These are phyloP conservation scores for Sycon ciliatum DNA, from an alignment of 37 sponge, comb jelly and placozoan genomes.

Conservation along the genomic window DNA sequence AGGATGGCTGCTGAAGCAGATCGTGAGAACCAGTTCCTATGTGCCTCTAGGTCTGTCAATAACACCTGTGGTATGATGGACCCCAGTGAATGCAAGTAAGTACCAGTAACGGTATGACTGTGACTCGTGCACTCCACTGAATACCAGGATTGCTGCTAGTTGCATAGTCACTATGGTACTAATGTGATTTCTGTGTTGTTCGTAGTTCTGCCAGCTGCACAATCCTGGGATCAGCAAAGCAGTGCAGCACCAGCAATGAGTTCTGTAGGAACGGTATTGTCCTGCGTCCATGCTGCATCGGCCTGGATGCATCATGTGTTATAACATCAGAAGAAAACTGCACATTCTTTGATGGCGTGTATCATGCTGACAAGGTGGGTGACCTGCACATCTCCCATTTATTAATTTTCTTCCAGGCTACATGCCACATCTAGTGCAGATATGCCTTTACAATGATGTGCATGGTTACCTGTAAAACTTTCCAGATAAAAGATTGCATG, in stretches of 20 bases:
- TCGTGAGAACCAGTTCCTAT: not conserved
- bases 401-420: too few species aligned
- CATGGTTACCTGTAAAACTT: too few species aligned
- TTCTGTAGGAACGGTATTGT: constrained; percentile 34
- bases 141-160: too few species aligned
- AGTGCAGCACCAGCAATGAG: constrained; percentile 6
- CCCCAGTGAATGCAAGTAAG: not conserved
- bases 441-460: too few species aligned
- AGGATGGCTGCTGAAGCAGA: not conserved
- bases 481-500: too few species aligned
- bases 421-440: too few species aligned
- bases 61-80: constrained; percentile 1
- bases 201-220: not conserved
- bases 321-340: not conserved
- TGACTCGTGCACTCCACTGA: too few species aligned
- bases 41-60: too few species aligned
- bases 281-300: constrained; percentile 11
- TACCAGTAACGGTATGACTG: not conserved
- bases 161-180: not conserved
- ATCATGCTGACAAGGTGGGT: constrained; percentile 14
- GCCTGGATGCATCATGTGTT: constrained; percentile 2
- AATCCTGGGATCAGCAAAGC: constrained; percentile 40
- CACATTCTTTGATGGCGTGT: not conserved
- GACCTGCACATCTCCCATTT: not conserved
- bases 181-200: too few species aligned